Evolutionary conservation across 2,113 vertebrate species (phyloP).

Genomic region (Oxyruncus cristatus): DNA sequence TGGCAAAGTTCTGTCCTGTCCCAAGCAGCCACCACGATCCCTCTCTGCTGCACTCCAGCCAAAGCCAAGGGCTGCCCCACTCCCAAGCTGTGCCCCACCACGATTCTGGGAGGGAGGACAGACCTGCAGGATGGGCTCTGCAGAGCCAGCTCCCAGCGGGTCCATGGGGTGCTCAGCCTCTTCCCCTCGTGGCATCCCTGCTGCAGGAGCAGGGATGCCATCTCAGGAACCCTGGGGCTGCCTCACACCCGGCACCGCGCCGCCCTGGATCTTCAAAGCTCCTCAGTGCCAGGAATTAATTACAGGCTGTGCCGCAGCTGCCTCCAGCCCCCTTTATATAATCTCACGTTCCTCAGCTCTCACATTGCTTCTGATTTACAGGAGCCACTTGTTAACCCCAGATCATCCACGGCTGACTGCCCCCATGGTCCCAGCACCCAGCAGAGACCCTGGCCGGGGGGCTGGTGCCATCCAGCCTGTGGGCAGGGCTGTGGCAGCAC

Average conservation of each 20-base stretch:
- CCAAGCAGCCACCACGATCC: rapidly evolving
- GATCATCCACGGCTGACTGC: rapidly evolving
- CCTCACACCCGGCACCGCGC: rapidly evolving
- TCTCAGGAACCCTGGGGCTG: background rate
- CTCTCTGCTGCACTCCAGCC: background rate
- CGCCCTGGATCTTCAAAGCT: background rate
- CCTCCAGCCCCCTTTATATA: constrained; percentile 9
- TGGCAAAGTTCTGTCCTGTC: background rate
- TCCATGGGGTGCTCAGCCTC: rapidly evolving
- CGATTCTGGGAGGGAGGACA: background rate
- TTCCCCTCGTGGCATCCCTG: background rate
- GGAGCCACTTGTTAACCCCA: constrained; percentile 6
- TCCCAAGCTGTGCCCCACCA: rapidly evolving
- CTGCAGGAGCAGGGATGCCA: background rate
- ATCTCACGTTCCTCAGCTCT: background rate
- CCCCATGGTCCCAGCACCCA: rapidly evolving
- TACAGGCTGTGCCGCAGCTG: background rate
- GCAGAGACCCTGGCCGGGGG: background rate
- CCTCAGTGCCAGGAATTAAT: background rate
- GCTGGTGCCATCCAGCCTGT: background rate
- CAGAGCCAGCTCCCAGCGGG: background rate
- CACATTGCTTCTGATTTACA: background rate
- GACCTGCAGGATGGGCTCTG: background rate
- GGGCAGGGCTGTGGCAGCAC: background rate
- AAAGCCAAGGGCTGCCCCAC: rapidly evolving